A percentile compares a stretch with the other conserved stretches of the same genome.
Conservation (phyloP, 1,140 invertebrate species). For the Tachypleus tridentatus region DNA sequence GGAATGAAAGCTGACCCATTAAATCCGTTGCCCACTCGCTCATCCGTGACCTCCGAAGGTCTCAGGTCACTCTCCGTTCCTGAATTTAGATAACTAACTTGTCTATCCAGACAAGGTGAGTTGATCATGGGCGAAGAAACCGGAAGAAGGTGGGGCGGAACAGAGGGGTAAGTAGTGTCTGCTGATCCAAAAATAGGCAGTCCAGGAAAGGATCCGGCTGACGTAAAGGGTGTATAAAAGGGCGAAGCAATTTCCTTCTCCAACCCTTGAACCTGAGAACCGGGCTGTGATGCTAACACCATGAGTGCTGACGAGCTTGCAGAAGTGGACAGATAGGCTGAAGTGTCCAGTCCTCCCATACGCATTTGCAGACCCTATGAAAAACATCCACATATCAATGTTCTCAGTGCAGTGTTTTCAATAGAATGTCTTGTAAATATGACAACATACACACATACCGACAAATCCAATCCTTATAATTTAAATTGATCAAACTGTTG, state of each 20-base stretch:
- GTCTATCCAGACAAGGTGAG: neutral
- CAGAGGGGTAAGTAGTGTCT: neutral
- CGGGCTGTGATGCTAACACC: constrained; percentile 49
- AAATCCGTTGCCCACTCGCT: neutral
- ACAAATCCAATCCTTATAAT: no score
- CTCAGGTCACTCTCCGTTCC: neutral
- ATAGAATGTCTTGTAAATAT: no score
- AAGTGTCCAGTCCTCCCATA: constrained; percentile 42
- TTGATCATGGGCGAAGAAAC: neutral
- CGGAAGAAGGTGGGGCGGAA: neutral
- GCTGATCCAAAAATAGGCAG: neutral
- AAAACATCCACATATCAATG: no score
- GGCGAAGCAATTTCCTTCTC: neutral
- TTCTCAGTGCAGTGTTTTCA: no score
- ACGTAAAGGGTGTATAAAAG: neutral
- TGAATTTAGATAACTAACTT: neutral
- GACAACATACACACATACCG: no score
- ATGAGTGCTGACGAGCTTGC: constrained; percentile 63
- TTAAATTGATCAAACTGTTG: no score
- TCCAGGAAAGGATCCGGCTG: neutral
- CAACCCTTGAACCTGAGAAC: neutral
- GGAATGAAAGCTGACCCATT: neutral
- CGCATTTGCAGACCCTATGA: neutral
- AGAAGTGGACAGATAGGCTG: constrained; percentile 53
- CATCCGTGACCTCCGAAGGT: neutral